A percentile compares a stretch with the other conserved stretches of the same genome.
Conservation (phyloP, 2,797 vertebrate species). For the Nannoperca australis region DNA sequence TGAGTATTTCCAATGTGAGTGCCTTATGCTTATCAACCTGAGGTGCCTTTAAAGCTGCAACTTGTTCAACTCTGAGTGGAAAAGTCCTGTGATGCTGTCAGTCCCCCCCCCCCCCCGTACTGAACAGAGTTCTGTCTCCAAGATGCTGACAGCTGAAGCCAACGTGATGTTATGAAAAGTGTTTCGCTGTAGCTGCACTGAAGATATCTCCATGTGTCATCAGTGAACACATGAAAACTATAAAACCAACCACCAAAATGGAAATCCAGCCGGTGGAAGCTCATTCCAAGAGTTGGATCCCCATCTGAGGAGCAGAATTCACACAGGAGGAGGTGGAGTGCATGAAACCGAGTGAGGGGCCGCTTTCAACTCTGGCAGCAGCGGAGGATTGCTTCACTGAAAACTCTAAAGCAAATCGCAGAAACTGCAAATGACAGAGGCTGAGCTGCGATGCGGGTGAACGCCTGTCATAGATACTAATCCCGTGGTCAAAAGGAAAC, state of each 20-base stretch:
- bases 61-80: background rate
- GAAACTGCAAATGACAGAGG: background rate
- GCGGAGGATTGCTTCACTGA: constrained; percentile 12
- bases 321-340: constrained; percentile 14
- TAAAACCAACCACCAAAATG: background rate
- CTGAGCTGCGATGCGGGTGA: background rate
- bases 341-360: constrained; percentile 13
- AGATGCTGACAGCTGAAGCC: background rate
- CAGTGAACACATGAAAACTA: background rate
- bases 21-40: background rate
- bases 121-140: background rate
- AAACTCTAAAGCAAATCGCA: constrained; percentile 13
- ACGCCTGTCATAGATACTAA: background rate
- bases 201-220: background rate
- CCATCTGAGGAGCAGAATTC: constrained; percentile 6
- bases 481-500: background rate
- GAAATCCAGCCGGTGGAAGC: background rate
- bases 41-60: background rate
- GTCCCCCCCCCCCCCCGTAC: fast-evolving
- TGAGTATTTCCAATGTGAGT: background rate
- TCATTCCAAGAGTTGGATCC: constrained; percentile 6
- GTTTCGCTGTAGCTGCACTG: too few relatives aligned
- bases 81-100: background rate
- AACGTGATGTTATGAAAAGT: background rate
- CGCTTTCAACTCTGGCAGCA: constrained; percentile 18